Conservation (phyloP, 1,140 invertebrate genomes). For the Scylla paramamosain region DNA sequence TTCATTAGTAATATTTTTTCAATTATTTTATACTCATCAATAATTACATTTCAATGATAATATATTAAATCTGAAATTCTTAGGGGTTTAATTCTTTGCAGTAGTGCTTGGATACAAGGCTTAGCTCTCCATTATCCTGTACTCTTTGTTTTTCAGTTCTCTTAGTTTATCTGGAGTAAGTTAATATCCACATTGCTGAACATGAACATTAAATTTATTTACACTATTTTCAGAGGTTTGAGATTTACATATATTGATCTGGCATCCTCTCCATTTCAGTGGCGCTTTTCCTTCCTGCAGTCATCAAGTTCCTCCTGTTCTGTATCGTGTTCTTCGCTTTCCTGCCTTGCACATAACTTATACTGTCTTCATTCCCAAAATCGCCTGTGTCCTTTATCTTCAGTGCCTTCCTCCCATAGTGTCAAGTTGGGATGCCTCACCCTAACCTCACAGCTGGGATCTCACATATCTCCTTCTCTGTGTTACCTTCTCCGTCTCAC, state of each 20-base stretch:
- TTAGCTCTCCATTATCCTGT: too few species aligned
- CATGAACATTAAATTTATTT: conserved; percentile 26
- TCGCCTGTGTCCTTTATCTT: too few species aligned
- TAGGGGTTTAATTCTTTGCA: too few species aligned
- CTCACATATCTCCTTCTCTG: neutral
- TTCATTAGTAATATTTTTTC: too few species aligned
- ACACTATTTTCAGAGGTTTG: neutral
- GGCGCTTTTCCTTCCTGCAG: neutral
- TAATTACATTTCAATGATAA: too few species aligned
- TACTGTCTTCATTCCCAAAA: neutral
- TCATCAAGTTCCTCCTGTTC: neutral
- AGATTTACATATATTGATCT: neutral
- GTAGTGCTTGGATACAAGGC: too few species aligned
- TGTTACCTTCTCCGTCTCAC: neutral
- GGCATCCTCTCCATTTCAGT: neutral
- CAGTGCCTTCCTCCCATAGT: neutral
- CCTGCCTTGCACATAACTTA: neutral
- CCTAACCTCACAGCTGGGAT: neutral
- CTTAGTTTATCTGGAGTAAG: too few species aligned
- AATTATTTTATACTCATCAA: too few species aligned
- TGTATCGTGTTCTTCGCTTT: neutral
- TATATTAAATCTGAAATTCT: too few species aligned
- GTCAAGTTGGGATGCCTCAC: neutral
- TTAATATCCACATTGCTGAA: too few species aligned
- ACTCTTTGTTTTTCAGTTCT: too few species aligned